phyloP scores from a whole-genome alignment of 2,113 vertebrate species.

The Datnioides undecimradiatus region DNA sequence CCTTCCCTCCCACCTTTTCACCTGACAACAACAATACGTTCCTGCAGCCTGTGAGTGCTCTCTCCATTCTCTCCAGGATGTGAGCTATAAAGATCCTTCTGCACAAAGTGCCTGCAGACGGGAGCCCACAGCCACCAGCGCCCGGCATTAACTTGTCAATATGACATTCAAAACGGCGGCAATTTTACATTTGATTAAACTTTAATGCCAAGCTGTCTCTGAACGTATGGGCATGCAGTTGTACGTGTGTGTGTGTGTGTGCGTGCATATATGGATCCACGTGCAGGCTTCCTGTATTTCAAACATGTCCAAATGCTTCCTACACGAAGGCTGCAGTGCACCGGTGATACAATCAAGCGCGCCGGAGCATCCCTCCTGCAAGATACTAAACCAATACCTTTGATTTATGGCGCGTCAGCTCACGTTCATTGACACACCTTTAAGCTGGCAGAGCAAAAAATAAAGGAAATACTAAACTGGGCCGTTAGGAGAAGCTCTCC shows the following conservation, averaged over 20 bases:
- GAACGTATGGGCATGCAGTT: neutral
- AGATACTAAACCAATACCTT: constrained; percentile 75
- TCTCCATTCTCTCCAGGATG: constrained; percentile 13
- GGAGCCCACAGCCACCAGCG: constrained; percentile 7
- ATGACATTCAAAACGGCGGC: constrained; percentile 45
- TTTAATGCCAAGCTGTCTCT: constrained; percentile 21
- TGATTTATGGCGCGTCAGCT: constrained; percentile 75
- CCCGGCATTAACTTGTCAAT: constrained; percentile 55
- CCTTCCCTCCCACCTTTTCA: neutral
- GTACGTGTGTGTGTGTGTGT: neutral
- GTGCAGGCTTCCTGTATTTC: constrained; percentile 18
- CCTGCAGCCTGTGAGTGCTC: constrained; percentile 13
- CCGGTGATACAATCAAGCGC: constrained; percentile 58
- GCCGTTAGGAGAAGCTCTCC: constrained; percentile 41
- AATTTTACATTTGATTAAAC: constrained; percentile 61
- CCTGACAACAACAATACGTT: constrained; percentile 37
- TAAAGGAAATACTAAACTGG: constrained; percentile 45
- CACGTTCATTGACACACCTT: constrained; percentile 69
- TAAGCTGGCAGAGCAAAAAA: constrained; percentile 54
- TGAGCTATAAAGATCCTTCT: constrained; percentile 41
- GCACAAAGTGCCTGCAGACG: constrained; percentile 38
- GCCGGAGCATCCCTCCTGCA: constrained; percentile 63
- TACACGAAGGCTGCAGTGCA: constrained; percentile 30
- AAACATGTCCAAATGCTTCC: constrained; percentile 44
- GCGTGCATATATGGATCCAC: neutral